Evolutionary conservation across 92 coral and sea anemone genomes (phyloP), one percentile per base, ranked within the genome.

Genomic region (Epizoanthus fatuus): DNA sequence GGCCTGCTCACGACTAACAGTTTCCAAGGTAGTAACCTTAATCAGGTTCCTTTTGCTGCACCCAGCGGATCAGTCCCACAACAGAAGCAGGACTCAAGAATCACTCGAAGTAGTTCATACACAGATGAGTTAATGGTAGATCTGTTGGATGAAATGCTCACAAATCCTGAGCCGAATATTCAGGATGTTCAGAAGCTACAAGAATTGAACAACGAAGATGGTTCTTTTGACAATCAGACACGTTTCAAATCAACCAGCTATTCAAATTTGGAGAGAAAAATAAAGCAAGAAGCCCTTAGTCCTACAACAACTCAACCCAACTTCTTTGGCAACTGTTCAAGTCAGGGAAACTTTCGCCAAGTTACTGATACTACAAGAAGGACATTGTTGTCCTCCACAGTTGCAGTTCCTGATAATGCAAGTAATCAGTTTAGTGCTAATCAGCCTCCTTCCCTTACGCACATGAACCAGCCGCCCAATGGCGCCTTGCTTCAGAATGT

Each of bases 61-160:
- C 7, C 38, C 11, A 37, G 45, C 5, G 32, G 57, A 12, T 60
- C 25, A 40, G 82, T 22, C 10, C 20, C 16, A 7, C 40, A 22
- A 10, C 82, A 44, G 63, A 10, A 20, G 15, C 58, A 44, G 42
- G 39, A 10, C 53, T 12, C 32, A 51, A 38, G 8, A 8, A 17
- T 42, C 5, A 77, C 45, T 77, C 55, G 40, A 25, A 57, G 44
- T 11, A 58, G 20, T 76, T 39, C 81, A 3, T 44, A 19, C 42
- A 77, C 82, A 44, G 82, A 77, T 0, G 70, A 77, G 65, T 17
- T 76, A 10, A 60, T 77, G 82, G 82, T 77, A 1, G 68, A 77
- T 62, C 52, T 77, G 42, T 39, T 77, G 20, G 82, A 77, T 39
- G 82, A 77, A 9, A 77, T 77, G 70, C 19, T 77, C 11, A 44